Conservation (phyloP, 2,797 vertebrate genomes). For the Nyctibius grandis region DNA sequence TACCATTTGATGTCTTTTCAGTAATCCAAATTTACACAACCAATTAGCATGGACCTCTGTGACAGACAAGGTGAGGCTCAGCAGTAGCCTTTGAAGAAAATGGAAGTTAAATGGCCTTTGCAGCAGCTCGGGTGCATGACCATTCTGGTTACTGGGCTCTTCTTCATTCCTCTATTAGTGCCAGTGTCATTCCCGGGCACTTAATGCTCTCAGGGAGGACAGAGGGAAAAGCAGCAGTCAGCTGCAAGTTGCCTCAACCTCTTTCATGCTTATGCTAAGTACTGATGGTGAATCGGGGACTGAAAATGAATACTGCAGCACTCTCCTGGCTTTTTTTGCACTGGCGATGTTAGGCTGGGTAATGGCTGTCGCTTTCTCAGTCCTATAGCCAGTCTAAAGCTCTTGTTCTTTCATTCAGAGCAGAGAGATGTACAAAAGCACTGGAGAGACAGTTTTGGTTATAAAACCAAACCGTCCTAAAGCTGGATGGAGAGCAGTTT, state of each 20-base stretch:
- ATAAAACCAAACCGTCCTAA: neutral
- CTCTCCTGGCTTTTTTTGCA: neutral
- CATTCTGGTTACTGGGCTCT: neutral
- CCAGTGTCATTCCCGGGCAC: neutral
- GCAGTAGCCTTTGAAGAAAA: neutral
- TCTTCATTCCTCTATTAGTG: neutral
- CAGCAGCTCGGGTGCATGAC: neutral
- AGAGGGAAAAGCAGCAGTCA: neutral
- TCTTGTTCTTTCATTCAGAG: neutral
- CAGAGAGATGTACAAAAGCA: neutral
- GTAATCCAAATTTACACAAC: neutral
- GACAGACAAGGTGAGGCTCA: neutral
- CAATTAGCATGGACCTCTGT: neutral
- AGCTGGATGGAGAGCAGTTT: neutral
- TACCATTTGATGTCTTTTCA: neutral
- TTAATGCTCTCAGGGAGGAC: rapidly evolving
- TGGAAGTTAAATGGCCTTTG: neutral
- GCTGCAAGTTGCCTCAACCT: neutral
- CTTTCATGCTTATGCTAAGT: neutral
- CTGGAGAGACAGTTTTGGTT: neutral
- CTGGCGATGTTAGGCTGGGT: neutral
- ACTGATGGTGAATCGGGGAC: neutral
- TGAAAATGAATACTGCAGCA: neutral
- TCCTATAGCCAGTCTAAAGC: neutral
- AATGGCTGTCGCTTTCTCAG: neutral